These are phyloP conservation scores for Drosophila limbata DNA, from an alignment of 2,888 invertebrate species.

Conservation along the genomic window DNA sequence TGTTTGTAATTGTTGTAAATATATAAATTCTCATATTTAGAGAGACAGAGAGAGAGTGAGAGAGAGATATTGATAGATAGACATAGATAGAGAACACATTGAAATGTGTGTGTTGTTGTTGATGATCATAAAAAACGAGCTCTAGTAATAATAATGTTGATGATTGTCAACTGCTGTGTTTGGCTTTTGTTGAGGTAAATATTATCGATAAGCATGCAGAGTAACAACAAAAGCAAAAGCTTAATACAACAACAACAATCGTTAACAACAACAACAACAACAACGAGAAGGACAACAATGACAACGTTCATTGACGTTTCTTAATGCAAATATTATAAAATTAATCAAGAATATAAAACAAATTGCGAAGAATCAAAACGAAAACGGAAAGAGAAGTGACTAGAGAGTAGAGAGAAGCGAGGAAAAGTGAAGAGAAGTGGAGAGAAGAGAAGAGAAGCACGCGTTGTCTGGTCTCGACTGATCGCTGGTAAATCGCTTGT, in stretches of 20 bases:
- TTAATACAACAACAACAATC: slow-evolving; percentile 41
- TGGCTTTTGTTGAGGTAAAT: slow-evolving; percentile 36
- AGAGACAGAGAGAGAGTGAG: slow-evolving; percentile 22
- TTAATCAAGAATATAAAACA: slow-evolving; percentile 16
- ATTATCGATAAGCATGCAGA: slow-evolving; percentile 72
- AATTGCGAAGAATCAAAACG: slow-evolving; percentile 7
- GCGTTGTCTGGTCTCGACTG: slow-evolving; percentile 31
- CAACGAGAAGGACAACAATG: slow-evolving; percentile 28
- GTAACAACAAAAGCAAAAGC: slow-evolving; percentile 50
- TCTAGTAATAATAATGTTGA: slow-evolving; percentile 21
- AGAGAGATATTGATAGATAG: slow-evolving; percentile 22
- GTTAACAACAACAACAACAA: slow-evolving; percentile 39
- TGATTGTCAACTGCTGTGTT: slow-evolving; percentile 42
- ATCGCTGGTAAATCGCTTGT: slow-evolving; percentile 32
- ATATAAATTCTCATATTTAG: slow-evolving; percentile 29
- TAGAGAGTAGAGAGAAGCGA: background rate
- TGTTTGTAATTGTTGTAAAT: slow-evolving; percentile 33
- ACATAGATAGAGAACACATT: slow-evolving; percentile 12
- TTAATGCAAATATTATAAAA: slow-evolving; percentile 64
- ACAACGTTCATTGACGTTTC: slow-evolving; percentile 42
- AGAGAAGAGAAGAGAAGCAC: background rate
- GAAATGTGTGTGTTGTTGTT: slow-evolving; percentile 35
- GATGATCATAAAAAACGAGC: slow-evolving; percentile 23
- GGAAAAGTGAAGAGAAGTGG: background rate
- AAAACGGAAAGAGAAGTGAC: background rate